Evolutionary conservation across 2,888 invertebrate species (phyloP).

Genomic region (Epirrhoe tristata): DNA sequence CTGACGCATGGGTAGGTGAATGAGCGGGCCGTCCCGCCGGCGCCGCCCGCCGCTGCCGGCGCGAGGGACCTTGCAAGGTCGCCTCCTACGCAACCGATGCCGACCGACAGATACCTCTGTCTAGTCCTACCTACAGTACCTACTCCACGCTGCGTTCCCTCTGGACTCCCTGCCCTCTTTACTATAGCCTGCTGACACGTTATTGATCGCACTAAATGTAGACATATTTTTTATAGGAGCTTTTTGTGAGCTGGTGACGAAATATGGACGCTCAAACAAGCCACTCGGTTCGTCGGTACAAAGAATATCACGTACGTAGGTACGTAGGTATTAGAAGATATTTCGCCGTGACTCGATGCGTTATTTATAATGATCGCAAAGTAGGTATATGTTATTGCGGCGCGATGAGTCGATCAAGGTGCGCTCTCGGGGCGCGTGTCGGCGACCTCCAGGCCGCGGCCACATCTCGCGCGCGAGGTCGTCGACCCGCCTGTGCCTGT

Average conservation of each 20-base stretch:
- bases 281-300: no score
- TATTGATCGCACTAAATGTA: neutral
- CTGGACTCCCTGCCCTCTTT: neutral
- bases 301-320: neutral
- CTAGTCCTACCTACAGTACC: neutral
- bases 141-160: neutral
- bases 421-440: constrained; percentile 19
- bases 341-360: neutral
- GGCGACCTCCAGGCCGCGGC: constrained; percentile 17
- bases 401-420: constrained; percentile 8
- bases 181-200: neutral
- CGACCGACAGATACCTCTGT: constrained; percentile 7
- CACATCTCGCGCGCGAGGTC: constrained; percentile 18
- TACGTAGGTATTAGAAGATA: neutral
- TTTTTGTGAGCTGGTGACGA: no score
- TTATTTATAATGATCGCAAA: neutral
- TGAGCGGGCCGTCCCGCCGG: neutral
- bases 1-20: neutral
- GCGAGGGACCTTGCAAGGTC: constrained; percentile 42
- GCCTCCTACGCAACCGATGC: constrained; percentile 23
- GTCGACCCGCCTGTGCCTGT: constrained; percentile 13
- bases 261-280: no score
- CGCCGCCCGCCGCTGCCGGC: constrained; percentile 45
- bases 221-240: neutral
- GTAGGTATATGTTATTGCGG: neutral